Percentiles rank a stretch among this genome's conserved stretches.
Conservation (phyloP, 1,140 invertebrate species). For the Drosophila teissieri region DNA sequence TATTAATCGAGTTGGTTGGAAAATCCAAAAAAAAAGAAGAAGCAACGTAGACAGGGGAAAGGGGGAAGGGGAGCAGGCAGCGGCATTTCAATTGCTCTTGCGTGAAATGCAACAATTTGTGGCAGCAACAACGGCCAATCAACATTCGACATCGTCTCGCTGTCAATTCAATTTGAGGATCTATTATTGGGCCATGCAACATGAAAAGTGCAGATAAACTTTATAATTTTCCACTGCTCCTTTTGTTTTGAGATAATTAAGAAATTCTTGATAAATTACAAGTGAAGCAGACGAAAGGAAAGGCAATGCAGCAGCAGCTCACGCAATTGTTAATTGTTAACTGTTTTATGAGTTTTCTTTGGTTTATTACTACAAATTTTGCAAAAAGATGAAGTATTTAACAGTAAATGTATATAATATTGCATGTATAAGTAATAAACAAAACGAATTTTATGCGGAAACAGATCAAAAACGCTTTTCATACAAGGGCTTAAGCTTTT, state of each 20-base stretch:
- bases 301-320: constrained; percentile 14
- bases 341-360: not conserved
- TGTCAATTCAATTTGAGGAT: constrained; percentile 55
- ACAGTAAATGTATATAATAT: not conserved
- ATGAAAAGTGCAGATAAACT: constrained; percentile 37
- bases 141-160: constrained; percentile 48
- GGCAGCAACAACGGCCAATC: constrained; percentile 46
- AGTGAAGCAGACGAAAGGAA: not conserved
- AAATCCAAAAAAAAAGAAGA: not conserved
- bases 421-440: too few relatives aligned
- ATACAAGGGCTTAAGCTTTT: too few relatives aligned
- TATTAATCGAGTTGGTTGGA: constrained; percentile 66
- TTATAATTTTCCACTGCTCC: constrained; percentile 27
- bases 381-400: not conserved
- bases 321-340: constrained; percentile 6
- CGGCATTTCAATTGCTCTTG: constrained; percentile 78
- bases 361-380: not conserved
- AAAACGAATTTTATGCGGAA: too few relatives aligned
- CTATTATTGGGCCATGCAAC: constrained; percentile 52
- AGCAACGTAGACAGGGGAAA: too few relatives aligned
- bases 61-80: too few relatives aligned
- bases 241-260: constrained; percentile 41
- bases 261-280: constrained; percentile 47
- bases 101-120: constrained; percentile 79
- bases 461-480: too few relatives aligned